Percentiles rank a stretch among this genome's conserved stretches.
These are phyloP conservation scores for Asbolus verrucosus DNA, from an alignment of 1,140 invertebrate genomes.

Conservation along the genomic window DNA sequence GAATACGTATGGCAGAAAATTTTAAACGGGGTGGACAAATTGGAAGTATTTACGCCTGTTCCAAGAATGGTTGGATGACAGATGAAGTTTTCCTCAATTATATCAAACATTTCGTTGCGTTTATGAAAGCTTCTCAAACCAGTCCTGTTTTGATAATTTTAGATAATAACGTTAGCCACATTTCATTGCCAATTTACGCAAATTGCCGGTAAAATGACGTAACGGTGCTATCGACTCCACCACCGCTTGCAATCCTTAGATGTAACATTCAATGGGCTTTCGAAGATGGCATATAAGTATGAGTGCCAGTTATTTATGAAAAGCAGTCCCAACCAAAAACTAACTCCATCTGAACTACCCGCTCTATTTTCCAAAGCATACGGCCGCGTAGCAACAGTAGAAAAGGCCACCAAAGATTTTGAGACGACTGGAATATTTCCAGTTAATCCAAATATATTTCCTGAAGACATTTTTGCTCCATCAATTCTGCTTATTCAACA, in stretches of 20 bases:
- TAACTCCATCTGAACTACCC: slow-evolving; percentile 62
- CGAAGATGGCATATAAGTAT: slow-evolving; percentile 64
- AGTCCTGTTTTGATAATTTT: no score
- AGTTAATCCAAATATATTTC: slow-evolving; percentile 38
- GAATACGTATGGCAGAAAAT: slow-evolving; percentile 55
- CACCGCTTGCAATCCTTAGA: slow-evolving; percentile 62
- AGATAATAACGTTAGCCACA: slow-evolving; percentile 47
- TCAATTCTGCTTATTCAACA: no score
- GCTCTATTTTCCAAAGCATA: slow-evolving; percentile 62
- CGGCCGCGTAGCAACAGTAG: slow-evolving; percentile 58
- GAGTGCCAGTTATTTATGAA: slow-evolving; percentile 62
- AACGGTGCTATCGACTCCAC: slow-evolving; percentile 51
- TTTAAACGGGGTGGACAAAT: slow-evolving; percentile 60
- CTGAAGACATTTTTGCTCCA: no score
- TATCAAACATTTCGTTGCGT: no score
- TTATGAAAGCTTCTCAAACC: no score
- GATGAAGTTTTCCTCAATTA: slow-evolving; percentile 60
- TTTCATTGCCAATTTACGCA: background rate
- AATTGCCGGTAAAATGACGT: slow-evolving; percentile 41
- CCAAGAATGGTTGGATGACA: slow-evolving; percentile 61
- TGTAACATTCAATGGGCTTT: slow-evolving; percentile 53
- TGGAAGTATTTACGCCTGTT: slow-evolving; percentile 58
- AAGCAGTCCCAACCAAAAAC: slow-evolving; percentile 54
- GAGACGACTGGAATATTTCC: slow-evolving; percentile 51
- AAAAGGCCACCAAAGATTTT: slow-evolving; percentile 51